These are phyloP conservation scores for Neolamprologus devosi DNA, from an alignment of 2,113 vertebrate species.

Conservation along the genomic window DNA sequence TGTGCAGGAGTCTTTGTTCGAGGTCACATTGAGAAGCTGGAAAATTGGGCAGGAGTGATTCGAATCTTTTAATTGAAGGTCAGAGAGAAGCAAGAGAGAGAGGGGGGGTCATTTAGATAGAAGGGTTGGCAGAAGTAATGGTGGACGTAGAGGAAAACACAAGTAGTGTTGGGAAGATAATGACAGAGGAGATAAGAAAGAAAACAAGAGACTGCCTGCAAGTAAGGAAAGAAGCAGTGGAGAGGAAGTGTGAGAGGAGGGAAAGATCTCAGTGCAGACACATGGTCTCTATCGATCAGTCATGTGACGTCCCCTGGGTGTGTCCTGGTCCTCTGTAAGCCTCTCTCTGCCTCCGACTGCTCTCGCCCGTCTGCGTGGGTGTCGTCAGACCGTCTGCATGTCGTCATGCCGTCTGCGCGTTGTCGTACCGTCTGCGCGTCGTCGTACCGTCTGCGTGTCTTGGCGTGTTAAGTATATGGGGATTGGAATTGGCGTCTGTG, in stretches of 20 bases:
- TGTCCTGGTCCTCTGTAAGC: neutral
- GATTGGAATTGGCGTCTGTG: slow-evolving; percentile 15
- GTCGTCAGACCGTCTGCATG: rapidly evolving
- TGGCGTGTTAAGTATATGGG: neutral
- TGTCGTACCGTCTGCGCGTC: rapidly evolving
- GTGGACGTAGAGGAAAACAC: neutral
- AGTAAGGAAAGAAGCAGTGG: neutral
- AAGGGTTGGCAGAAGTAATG: neutral
- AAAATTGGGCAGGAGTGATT: neutral
- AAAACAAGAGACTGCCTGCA: neutral
- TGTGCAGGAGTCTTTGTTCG: neutral
- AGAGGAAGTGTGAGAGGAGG: neutral
- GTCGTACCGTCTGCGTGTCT: neutral
- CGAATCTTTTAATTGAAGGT: neutral
- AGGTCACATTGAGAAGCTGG: neutral
- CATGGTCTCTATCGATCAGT: slow-evolving; percentile 35
- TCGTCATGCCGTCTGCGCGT: rapidly evolving
- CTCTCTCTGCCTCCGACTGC: neutral
- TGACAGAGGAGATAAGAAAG: neutral
- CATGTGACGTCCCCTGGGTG: slow-evolving; percentile 27
- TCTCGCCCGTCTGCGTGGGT: neutral
- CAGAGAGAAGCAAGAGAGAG: neutral
- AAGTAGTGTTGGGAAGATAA: neutral
- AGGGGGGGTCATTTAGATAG: neutral
- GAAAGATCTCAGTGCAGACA: slow-evolving; percentile 7